A percentile compares a stretch with the other conserved stretches of the same genome.
These are phyloP conservation scores for Mixornis gularis DNA, from an alignment of 2,113 vertebrate genomes.

Conservation along the genomic window DNA sequence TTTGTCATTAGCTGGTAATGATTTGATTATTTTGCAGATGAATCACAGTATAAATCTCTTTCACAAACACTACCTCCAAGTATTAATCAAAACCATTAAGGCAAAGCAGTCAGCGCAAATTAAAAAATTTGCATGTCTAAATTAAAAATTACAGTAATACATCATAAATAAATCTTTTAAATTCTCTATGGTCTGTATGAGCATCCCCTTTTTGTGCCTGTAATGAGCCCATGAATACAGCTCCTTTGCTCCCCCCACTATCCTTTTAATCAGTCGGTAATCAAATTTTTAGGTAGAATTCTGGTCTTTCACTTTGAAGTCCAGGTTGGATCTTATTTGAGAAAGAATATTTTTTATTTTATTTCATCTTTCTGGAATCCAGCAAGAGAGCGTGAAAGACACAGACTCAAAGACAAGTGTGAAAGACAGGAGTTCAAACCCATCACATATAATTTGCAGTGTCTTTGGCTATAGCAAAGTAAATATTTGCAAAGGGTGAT, in stretches of 20 bases:
- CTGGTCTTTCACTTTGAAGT: constrained; percentile 48
- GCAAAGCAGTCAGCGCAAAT: constrained; percentile 91
- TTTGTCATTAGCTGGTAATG: constrained; percentile 99
- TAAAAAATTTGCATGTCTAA: constrained; percentile 92
- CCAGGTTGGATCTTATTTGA: background rate
- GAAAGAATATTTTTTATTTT: background rate
- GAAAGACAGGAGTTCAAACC: constrained; percentile 54
- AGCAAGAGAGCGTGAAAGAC: constrained; percentile 31
- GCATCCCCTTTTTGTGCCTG: constrained; percentile 76
- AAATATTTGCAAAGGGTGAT: constrained; percentile 76
- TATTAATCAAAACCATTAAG: constrained; percentile 99
- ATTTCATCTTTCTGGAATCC: constrained; percentile 1
- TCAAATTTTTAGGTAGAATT: constrained; percentile 62
- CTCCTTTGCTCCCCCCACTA: background rate
- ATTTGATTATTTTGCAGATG: constrained; percentile 99
- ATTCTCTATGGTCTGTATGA: constrained; percentile 76
- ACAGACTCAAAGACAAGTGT: constrained; percentile 50
- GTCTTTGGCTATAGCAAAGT: constrained; percentile 66
- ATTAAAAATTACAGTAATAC: constrained; percentile 93
- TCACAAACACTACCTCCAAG: constrained; percentile 93
- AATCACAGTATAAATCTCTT: constrained; percentile 97
- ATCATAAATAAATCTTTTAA: constrained; percentile 89
- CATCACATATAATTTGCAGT: constrained; percentile 54
- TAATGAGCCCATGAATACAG: constrained; percentile 70
- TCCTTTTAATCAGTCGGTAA: constrained; percentile 52